Evolutionary conservation across 1,140 invertebrate genomes (phyloP), one percentile per base, ranked within the genome.

Genomic region (Bombus vancouverensis): DNA sequence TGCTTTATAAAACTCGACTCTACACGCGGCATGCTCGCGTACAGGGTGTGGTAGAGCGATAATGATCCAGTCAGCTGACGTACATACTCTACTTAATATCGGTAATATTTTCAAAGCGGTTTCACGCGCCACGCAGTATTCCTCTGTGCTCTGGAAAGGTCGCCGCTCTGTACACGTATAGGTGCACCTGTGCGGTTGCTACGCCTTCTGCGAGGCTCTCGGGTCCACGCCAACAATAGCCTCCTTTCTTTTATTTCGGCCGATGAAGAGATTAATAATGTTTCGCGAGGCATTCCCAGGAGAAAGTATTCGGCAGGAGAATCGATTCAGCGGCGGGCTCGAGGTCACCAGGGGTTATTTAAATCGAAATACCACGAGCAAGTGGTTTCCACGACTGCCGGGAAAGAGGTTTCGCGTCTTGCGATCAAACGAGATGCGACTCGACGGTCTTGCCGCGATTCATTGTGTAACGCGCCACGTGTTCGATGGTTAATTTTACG

Each of bases 251-350:
- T 77, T 87, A 81, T 68, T 80, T 66, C 70, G 66, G 5, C 39
- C 77, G 86, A 85, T 87, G 62, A 76, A 81, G 75, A 87, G 82
- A 87, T 87, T 87, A 87, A 87, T 81, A 87, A 87, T 32, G 83
- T 87, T 81, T 37, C 83, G 66, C 83, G 59, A 47, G 42, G 44
- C 83, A 78, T 83, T 73, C 66, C 34, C 85, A 70, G 75, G 85
- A 83, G 85, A 87, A 87, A 87, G 85, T 83, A 81, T 76, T 70
- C 47, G 37, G 44, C 59, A 28, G 53, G 79, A 70, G 79, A 68
- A n/a, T 34, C 83, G 44, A 72, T 66, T 25, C 8, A 37, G 0
- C 62, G n/a, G 10, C 42, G 18, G 28, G 0, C 57, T 28, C 73
- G 39, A 53, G 72, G 83, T 62, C 25, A 18, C 15, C 34, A 5